Evolutionary conservation across 1,140 invertebrate species (phyloP).

Genomic region (Lineus longissimus): DNA sequence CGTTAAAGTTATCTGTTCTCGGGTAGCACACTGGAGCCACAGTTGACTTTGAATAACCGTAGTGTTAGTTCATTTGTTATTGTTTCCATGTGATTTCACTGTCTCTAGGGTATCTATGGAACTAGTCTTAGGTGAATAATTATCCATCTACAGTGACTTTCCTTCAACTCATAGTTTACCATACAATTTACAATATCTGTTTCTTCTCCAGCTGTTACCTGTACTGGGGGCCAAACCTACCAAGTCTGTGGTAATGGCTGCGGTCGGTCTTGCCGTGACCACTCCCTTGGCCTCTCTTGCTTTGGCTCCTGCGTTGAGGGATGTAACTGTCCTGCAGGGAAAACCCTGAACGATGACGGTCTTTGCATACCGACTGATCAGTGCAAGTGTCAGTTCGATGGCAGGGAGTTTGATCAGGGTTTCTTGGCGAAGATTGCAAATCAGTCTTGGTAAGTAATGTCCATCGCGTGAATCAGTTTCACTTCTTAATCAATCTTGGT

Average conservation of each 20-base stretch:
- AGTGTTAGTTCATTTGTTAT: too few relatives aligned
- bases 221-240: conserved; percentile 73
- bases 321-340: conserved; percentile 76
- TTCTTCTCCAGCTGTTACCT: conserved; percentile 59
- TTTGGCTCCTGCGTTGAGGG: conserved; percentile 75
- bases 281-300: conserved; percentile 58
- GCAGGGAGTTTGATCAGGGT: conserved; percentile 68
- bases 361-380: conserved; percentile 71
- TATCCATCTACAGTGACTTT: too few relatives aligned
- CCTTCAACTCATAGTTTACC: too few relatives aligned
- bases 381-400: conserved; percentile 73
- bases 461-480: not conserved
- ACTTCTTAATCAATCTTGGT: too few relatives aligned
- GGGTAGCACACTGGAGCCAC: too few relatives aligned
- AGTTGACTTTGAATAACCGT: too few relatives aligned
- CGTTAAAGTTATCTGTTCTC: too few relatives aligned
- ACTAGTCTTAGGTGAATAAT: too few relatives aligned
- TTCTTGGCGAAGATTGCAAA: conserved; percentile 61
- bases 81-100: too few relatives aligned
- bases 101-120: too few relatives aligned
- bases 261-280: conserved; percentile 66
- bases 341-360: conserved; percentile 66
- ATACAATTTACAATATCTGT: too few relatives aligned
- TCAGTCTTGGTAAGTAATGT: conserved; percentile 60
- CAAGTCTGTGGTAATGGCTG: conserved; percentile 76